A percentile compares a stretch with the other conserved stretches of the same genome.
These are phyloP conservation scores for Nomada fabriciana DNA, from an alignment of 2,888 invertebrate species.

Conservation along the genomic window DNA sequence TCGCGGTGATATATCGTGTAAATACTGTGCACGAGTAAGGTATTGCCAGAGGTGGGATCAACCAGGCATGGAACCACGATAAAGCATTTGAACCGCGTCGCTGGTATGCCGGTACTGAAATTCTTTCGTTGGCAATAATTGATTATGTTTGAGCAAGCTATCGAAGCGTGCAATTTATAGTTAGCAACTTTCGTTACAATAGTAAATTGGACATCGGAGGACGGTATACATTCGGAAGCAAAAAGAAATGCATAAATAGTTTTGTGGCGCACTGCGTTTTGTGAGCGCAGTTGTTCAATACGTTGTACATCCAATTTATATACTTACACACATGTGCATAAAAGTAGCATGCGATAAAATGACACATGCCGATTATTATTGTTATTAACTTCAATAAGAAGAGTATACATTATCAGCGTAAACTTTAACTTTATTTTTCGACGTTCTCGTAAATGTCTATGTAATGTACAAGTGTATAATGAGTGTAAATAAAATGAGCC, in stretches of 20 bases:
- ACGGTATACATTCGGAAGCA: not conserved
- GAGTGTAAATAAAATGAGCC: too few relatives aligned
- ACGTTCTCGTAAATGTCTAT: too few relatives aligned
- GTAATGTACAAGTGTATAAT: too few relatives aligned
- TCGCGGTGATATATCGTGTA: conserved; percentile 16
- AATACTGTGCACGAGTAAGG: not conserved
- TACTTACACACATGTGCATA: too few relatives aligned
- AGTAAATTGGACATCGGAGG: not conserved
- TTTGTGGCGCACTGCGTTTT: not conserved
- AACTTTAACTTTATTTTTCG: too few relatives aligned
- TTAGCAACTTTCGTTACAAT: not conserved
- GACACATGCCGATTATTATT: too few relatives aligned
- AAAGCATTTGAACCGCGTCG: conserved; percentile 9
- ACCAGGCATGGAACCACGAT: conserved; percentile 15
- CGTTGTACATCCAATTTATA: too few relatives aligned
- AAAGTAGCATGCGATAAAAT: too few relatives aligned
- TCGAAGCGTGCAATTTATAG: not conserved
- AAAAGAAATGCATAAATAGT: not conserved
- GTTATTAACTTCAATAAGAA: too few relatives aligned
- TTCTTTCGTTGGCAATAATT: conserved; percentile 6
- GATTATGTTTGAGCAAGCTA: conserved; percentile 8
- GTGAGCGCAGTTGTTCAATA: too few relatives aligned
- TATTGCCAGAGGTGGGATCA: conserved; percentile 16
- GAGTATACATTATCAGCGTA: too few relatives aligned
- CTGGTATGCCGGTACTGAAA: conserved; percentile 1